Base-by-base conservation (phyloP, 2,888 invertebrate species). In the Pasiphila rectangulata region DNA sequence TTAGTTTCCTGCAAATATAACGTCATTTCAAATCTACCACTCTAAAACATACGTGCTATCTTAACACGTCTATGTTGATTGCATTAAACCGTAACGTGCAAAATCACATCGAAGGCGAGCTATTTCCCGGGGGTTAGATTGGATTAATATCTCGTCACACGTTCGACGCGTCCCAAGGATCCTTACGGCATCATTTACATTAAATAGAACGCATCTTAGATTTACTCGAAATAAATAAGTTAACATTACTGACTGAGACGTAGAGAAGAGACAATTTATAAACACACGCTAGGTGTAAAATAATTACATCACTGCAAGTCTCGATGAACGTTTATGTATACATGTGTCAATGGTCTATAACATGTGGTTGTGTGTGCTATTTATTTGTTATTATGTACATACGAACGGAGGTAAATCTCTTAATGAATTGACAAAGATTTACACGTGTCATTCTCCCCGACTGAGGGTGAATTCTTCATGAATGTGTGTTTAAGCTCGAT, bases 331-430 rank as follows among this genome's bases (percentile, higher is more conserved):
- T 32, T 9, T 7, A 17, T 32, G 30, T 15, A 4, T 30, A 15
- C 25, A 21, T 2, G 2, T 15, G 13, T 30, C 5, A 19, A 19
- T 19, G 4, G 21, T 21, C 32, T 32, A 15, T 13, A 16, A 15
- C 30, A 10, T 32, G 32, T 32, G 32, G 17, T 32, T 32, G 32
- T 32, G 32, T 32, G 21, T 17, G 13, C 9, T 47, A 10, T 5
- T 24, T 46, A 40, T 6, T 35, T n/a, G 68, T 70, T 6, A 21
- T 21, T 21, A 21, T 21, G 21, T 21, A 21, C 21, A 21, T 21
- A 21, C 6, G 21, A 21, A 1, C 2, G 4, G 21, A 6, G 21
- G 21, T 21, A n/a, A n/a, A n/a, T n/a, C n/a, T n/a, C n/a, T n/a
- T n/a, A n/a, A n/a, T n/a, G n/a, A n/a, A n/a, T n/a, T n/a, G n/a